Percentiles rank a stretch among this genome's conserved stretches.
These are phyloP conservation scores for Caenorhabditis panamensis DNA, from an alignment of 2,888 invertebrate species.

Conservation along the genomic window DNA sequence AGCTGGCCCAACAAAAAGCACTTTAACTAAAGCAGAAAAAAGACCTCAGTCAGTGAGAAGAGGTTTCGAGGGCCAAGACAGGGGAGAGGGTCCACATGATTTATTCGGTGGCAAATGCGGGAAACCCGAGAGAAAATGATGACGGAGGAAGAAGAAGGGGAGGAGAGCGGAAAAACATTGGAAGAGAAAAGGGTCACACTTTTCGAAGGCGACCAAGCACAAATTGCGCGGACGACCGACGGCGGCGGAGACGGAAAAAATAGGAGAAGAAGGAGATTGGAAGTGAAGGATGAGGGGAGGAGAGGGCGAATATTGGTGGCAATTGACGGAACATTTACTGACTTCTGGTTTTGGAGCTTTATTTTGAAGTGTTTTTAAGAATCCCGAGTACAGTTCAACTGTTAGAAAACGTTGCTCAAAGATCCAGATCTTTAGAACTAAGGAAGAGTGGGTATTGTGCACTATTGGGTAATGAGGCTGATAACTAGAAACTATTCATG, in stretches of 20 bases:
- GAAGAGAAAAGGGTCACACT: conserved; percentile 13
- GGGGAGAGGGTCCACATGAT: conserved; percentile 4
- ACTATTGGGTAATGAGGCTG: too few relatives aligned
- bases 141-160: background rate
- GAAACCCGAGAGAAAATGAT: conserved; percentile 6
- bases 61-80: too few relatives aligned
- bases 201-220: conserved; percentile 14
- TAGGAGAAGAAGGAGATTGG: background rate
- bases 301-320: background rate
- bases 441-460: conserved; percentile 8
- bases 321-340: background rate
- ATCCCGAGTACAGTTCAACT: background rate
- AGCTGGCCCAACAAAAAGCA: background rate
- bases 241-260: conserved; percentile 1
- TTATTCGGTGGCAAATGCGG: conserved; percentile 18
- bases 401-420: background rate
- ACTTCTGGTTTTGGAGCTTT: background rate
- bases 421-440: too few relatives aligned
- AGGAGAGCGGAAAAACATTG: conserved; percentile 3
- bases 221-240: conserved; percentile 3
- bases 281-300: background rate
- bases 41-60: too few relatives aligned
- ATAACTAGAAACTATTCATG: too few relatives aligned
- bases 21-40: conserved; percentile 5
- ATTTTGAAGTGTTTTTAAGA: background rate